These are phyloP conservation scores for Eulacestoma nigropectus DNA, from an alignment of 2,113 vertebrate species.

Conservation along the genomic window DNA sequence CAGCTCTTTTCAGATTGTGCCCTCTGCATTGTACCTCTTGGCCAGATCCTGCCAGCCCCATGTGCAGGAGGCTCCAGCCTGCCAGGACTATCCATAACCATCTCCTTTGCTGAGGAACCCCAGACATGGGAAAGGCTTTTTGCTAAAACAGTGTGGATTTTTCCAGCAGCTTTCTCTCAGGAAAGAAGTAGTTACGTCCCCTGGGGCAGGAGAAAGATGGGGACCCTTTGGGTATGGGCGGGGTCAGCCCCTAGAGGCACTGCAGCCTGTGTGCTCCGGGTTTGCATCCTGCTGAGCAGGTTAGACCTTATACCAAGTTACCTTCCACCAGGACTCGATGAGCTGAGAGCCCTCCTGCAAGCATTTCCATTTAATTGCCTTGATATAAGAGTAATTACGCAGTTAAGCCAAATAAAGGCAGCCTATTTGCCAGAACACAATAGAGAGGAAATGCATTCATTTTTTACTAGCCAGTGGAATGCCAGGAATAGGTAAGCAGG, in stretches of 20 bases:
- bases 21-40: background rate
- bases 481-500: background rate
- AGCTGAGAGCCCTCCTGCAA: background rate
- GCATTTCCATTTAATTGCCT: background rate
- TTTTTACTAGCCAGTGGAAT: background rate
- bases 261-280: background rate
- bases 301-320: background rate
- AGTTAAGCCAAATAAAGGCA: constrained; percentile 12
- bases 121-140: background rate
- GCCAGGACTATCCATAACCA: background rate
- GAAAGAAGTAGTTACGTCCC: background rate
- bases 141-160: background rate
- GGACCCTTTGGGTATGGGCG: background rate
- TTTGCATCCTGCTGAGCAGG: background rate
- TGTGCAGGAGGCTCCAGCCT: background rate
- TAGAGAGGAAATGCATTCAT: background rate
- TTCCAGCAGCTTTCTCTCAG: background rate
- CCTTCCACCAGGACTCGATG: background rate
- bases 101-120: background rate
- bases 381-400: background rate
- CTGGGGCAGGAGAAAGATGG: background rate
- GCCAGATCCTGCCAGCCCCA: background rate
- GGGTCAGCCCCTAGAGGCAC: background rate
- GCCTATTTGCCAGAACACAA: background rate
- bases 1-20: background rate